Conservation (phyloP, 2,888 invertebrate genomes). For the Drosophila formosana region DNA sequence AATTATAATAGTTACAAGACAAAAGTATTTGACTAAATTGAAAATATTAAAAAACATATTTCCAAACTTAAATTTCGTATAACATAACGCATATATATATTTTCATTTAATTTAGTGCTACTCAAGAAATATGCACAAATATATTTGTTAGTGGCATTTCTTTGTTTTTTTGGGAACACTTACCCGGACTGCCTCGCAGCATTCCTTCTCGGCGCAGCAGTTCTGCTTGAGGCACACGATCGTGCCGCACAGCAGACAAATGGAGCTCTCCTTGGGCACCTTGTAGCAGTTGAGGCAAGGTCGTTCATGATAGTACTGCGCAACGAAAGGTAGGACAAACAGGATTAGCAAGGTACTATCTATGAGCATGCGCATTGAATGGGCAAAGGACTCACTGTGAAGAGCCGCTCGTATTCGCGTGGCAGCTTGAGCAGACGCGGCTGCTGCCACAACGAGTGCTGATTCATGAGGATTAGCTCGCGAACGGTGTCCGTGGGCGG, state of each 20-base stretch:
- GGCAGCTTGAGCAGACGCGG: conserved; percentile 95
- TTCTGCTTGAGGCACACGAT: conserved; percentile 96
- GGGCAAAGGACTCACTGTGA: conserved; percentile 87
- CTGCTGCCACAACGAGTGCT: conserved; percentile 92
- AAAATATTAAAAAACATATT: no score
- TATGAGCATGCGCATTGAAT: background rate
- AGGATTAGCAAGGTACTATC: background rate
- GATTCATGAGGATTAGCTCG: conserved; percentile 88
- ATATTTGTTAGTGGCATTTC: no score
- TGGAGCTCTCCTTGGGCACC: conserved; percentile 95
- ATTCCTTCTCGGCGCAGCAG: conserved; percentile 93
- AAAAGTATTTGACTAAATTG: no score
- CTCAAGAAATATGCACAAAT: no score
- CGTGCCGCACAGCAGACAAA: conserved; percentile 96
- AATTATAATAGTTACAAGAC: no score
- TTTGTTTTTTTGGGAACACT: conserved; percentile 55
- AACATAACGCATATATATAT: no score
- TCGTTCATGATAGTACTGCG: conserved; percentile 94
- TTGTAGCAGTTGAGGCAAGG: conserved; percentile 95
- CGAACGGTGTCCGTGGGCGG: conserved; percentile 85
- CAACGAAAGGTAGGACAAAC: background rate
- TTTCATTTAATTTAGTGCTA: background rate
- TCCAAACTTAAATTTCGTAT: no score
- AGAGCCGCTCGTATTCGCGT: conserved; percentile 95
- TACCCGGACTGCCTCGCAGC: conserved; percentile 94